Evolutionary conservation across 2,797 vertebrate species (phyloP), one percentile per base, ranked within the genome.

Genomic region (Hydrocynus forskahlii): DNA sequence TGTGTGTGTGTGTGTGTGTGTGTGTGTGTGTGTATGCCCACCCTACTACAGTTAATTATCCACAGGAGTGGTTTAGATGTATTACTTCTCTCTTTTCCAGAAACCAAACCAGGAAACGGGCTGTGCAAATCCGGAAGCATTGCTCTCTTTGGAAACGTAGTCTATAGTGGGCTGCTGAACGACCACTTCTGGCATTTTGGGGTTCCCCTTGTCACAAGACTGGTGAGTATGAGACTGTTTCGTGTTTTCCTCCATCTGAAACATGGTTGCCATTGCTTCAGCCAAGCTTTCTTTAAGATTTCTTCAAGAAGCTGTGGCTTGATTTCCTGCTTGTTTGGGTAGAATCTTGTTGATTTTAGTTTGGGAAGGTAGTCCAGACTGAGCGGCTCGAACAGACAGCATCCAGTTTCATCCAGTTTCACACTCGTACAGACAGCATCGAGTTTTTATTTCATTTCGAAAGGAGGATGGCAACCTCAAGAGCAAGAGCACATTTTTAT

Each of bases 181-280:
- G 89, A 94, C 79, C 91, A 93, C 88, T 89, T 93, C 87, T 94
- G 93, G 92, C 92, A 93, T 85, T 90, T 94, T 7, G 93, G 92
- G 89, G 89, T 92, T 82, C 92, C 93, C 88, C 87, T 93, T 50
- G 86, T 93, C 91, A 92, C 90, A 80, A 92, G 93, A 93, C 93
- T 93, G 93, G 93, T 94, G 75, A 91, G 90, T 86, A 38, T 21
- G 45, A 70, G 8, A 50, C 48, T 62, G 14, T 38, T 54, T 50
- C 70, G 5, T 67, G 48, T 10, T 62, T 35, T 29, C 5, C 66
- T 48, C 10, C 40, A 9, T 8, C 17, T 40, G 8, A 21, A n/a
- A 68, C 48, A 66, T 67, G 64, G 59, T 43, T 79, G 81, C 71
- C 55, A 57, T 40, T 69, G 5, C 2, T 59, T 14, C 10, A 40